phyloP scores from a whole-genome alignment of 2,113 vertebrate species.

The Canis aureus region DNA sequence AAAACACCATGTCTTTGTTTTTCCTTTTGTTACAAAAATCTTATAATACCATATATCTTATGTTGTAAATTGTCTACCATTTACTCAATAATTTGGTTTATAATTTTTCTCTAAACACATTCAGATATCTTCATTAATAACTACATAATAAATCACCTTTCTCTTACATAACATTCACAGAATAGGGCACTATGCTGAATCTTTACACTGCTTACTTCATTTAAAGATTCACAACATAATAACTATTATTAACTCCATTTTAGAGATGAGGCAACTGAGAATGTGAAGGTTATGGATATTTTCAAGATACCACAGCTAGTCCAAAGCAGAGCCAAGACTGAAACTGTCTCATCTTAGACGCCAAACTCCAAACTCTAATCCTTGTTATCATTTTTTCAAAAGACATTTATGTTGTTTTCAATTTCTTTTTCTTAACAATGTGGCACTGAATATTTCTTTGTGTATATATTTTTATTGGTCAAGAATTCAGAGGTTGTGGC shows the following conservation, averaged over 20 bases:
- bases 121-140: neutral
- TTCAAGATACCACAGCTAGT: neutral
- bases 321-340: neutral
- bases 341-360: neutral
- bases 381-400: neutral
- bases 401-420: neutral
- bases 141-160: neutral
- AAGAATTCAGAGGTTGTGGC: constrained; percentile 10
- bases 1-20: neutral
- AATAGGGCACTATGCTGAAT: neutral
- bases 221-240: neutral
- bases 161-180: constrained; percentile 21
- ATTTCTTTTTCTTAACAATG: neutral
- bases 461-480: neutral
- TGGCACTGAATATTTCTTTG: neutral
- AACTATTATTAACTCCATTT: neutral
- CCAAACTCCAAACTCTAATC: neutral
- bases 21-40: constrained; percentile 9
- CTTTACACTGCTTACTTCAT: neutral
- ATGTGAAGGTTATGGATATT: neutral
- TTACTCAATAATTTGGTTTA: neutral
- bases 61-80: neutral
- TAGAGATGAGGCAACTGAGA: neutral
- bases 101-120: neutral
- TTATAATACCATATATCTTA: neutral